Evolutionary conservation across 2,797 vertebrate species (phyloP).

Genomic region (Nyctalus aviator): DNA sequence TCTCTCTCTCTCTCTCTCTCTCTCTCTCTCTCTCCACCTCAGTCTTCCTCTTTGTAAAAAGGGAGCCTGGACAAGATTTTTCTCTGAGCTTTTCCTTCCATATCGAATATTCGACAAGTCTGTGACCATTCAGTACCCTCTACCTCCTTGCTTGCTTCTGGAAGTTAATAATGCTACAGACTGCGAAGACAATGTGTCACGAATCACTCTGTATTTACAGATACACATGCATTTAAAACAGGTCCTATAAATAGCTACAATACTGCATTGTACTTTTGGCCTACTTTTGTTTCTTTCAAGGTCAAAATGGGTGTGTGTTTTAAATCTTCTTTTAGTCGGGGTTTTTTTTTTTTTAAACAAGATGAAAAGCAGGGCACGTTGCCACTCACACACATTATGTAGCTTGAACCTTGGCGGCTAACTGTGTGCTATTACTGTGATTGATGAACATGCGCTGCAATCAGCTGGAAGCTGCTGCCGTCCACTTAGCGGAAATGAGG

Average conservation of each 20-base stretch:
- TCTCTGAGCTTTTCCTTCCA: constrained; percentile 15
- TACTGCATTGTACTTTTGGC: constrained; percentile 53
- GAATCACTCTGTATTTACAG: constrained; percentile 63
- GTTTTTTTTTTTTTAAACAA: constrained; percentile 44
- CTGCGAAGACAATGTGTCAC: constrained; percentile 30
- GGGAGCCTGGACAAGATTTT: constrained; percentile 19
- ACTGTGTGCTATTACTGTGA: constrained; percentile 64
- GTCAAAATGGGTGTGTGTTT: background rate
- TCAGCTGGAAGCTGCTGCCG: constrained; percentile 70
- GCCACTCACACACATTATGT: constrained; percentile 57
- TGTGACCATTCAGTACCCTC: background rate
- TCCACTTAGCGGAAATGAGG: constrained; percentile 63
- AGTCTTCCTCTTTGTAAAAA: constrained; percentile 7
- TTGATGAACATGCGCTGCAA: constrained; percentile 50
- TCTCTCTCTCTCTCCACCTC: background rate
- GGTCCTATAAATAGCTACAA: constrained; percentile 62
- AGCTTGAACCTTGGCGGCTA: constrained; percentile 62
- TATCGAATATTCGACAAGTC: background rate
- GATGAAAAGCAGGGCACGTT: constrained; percentile 68
- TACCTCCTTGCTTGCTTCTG: background rate
- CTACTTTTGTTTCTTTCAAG: constrained; percentile 67
- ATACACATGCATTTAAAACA: constrained; percentile 65
- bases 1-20: background rate
- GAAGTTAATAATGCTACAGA: constrained; percentile 48
- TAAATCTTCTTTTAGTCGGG: constrained; percentile 62